Conservation (phyloP, 1,140 invertebrate species). For the Aporrectodea caliginosa region DNA sequence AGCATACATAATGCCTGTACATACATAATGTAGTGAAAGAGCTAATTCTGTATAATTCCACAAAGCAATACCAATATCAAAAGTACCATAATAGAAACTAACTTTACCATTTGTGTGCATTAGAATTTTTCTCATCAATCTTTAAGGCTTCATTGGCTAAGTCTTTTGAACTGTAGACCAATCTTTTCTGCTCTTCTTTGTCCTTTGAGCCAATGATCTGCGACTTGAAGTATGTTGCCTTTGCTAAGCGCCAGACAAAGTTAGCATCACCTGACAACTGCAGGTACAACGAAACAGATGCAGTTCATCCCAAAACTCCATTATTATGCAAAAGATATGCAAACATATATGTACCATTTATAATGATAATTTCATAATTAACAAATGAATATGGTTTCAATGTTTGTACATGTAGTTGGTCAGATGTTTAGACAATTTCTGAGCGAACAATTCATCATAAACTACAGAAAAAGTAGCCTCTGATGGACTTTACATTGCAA, state of each 20-base stretch:
- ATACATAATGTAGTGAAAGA: background rate
- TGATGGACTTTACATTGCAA: too few species aligned
- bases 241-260: conserved; percentile 68
- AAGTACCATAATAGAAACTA: background rate
- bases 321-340: background rate
- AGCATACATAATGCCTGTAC: background rate
- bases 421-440: too few species aligned
- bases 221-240: conserved; percentile 60
- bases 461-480: too few species aligned
- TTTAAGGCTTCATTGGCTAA: conserved; percentile 63
- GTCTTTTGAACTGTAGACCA: conserved; percentile 62
- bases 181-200: conserved; percentile 59
- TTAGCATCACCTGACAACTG: conserved; percentile 41
- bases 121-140: conserved; percentile 58
- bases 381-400: background rate
- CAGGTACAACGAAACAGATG: background rate
- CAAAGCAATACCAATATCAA: conserved; percentile 1
- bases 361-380: too few species aligned
- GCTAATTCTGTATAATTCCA: background rate
- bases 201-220: conserved; percentile 56
- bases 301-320: background rate
- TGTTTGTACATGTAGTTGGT: too few species aligned
- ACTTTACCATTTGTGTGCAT: conserved; percentile 71
- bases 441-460: too few species aligned
- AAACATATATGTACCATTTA: background rate